Evolutionary conservation across 2,888 invertebrate species (phyloP).

Genomic region (Baronia brevicornis): DNA sequence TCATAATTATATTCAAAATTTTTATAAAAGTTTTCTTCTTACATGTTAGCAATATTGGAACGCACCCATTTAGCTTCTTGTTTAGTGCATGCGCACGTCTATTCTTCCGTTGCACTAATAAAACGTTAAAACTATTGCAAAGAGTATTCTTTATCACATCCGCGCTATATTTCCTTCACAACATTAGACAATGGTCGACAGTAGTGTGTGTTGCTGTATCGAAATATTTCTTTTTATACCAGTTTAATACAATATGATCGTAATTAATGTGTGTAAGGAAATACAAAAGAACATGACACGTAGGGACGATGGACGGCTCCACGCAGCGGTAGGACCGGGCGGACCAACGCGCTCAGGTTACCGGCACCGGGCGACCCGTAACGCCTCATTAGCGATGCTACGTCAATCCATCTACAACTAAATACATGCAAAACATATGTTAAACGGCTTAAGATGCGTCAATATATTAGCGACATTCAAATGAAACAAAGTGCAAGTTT

Average conservation of each 20-base stretch:
- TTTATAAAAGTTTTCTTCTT: too few species aligned
- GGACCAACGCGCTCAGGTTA: conserved; percentile 41
- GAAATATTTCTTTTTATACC: conserved; percentile 13
- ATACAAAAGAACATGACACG: conserved; percentile 17
- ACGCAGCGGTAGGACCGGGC: conserved; percentile 21
- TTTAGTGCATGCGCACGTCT: too few species aligned
- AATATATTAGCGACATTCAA: neutral
- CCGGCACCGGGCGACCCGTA: conserved; percentile 44
- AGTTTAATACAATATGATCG: too few species aligned
- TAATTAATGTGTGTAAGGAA: conserved; percentile 13
- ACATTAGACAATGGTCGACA: conserved; percentile 3
- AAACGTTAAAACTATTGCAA: too few species aligned
- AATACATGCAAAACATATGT: conserved; percentile 21
- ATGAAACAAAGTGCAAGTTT: conserved; percentile 8
- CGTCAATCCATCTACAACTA: conserved; percentile 32
- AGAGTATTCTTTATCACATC: too few species aligned
- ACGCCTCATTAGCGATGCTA: conserved; percentile 57
- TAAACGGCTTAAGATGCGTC: neutral
- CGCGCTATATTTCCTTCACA: conserved; percentile 25
- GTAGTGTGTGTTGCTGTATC: conserved; percentile 3
- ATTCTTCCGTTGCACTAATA: too few species aligned
- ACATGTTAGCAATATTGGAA: too few species aligned
- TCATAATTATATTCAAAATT: too few species aligned
- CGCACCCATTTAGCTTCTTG: too few species aligned
- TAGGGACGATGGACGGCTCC: conserved; percentile 29